These are phyloP conservation scores for Selene dorsalis DNA, from an alignment of 2,797 vertebrate genomes.

Conservation along the genomic window DNA sequence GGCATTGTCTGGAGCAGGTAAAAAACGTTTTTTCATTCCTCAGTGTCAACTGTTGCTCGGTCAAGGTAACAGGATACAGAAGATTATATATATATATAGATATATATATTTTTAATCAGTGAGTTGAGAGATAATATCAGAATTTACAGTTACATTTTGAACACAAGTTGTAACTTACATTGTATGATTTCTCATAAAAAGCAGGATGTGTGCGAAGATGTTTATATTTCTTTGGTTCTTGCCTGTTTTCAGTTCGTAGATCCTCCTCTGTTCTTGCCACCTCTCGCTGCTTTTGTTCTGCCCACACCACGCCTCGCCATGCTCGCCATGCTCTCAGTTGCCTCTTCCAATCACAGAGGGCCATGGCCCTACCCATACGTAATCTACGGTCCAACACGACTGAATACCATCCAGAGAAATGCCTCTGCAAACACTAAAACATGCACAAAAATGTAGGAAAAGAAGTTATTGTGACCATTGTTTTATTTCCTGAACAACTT, in stretches of 20 bases:
- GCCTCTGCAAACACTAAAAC: constrained; percentile 88
- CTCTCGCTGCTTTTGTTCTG: constrained; percentile 82
- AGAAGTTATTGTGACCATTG: too few species aligned
- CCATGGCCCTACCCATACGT: constrained; percentile 88
- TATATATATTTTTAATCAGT: background rate
- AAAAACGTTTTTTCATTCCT: constrained; percentile 9
- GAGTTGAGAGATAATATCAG: background rate
- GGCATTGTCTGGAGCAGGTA: constrained; percentile 66
- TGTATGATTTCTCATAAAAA: background rate
- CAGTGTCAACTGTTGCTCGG: background rate
- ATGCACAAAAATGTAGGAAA: background rate
- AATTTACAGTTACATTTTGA: background rate
- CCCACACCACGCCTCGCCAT: constrained; percentile 89
- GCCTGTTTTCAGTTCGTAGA: constrained; percentile 91
- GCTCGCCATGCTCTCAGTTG: constrained; percentile 87
- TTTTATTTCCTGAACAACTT: background rate
- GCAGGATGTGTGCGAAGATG: background rate
- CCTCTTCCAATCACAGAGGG: constrained; percentile 91
- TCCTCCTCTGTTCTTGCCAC: constrained; percentile 82
- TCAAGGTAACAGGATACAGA: background rate
- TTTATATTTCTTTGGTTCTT: constrained; percentile 39
- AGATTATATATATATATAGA: too few species aligned
- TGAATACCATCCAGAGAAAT: constrained; percentile 93
- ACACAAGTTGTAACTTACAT: background rate
- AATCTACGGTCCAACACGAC: constrained; percentile 87